Evolutionary conservation across 1,140 invertebrate species (phyloP), one percentile per base, ranked within the genome.

Genomic region (Sitophilus oryzae): DNA sequence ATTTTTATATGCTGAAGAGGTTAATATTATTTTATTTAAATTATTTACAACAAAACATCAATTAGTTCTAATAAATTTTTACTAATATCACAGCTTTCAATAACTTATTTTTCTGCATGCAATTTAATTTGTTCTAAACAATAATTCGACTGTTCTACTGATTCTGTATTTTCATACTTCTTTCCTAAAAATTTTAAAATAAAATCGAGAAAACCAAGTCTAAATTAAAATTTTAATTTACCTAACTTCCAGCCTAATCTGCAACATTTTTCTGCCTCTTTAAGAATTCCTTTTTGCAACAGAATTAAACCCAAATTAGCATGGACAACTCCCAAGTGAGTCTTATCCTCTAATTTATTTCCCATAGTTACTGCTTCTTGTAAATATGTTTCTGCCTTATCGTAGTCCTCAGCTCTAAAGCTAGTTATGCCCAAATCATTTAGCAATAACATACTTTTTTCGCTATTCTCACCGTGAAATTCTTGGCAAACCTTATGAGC

Each of bases 341-440:
- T 65, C 64, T 83, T 81, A 20, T 88, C 80, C 14, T 76, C 73
- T 11, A 87, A 67, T 60, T 74, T 71, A 65, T 76, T 77, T 4
- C 84, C 88, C 55, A 87, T 70, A 59, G 80, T 70, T 44, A 87
- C 77, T 3, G 90, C 91, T 71, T 84, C 73, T 58, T 79, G 75
- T 36, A 95, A 77, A 67, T 84, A 85, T 21, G 76, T 63, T 60
- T 88, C 79, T 22, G 91, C 88, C 56, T 80, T 75, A 37, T 83
- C 78, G 56, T 82, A 74, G 55, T 89, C 79, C 55, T 84, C 74
- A 74, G 74, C 75, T 63, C 80, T 61, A 73, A 80, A 82, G 56
- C 79, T 82, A 9, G 88, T 78, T 38, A 84, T 86, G 30, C 87
- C 91, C 50, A 95, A 76, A 70, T 95, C 89, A 78, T 93, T 95